A percentile compares a stretch with the other conserved stretches of the same genome.
Evolutionary conservation across 2,113 vertebrate species (phyloP).

Genomic region (Morone saxatilis): DNA sequence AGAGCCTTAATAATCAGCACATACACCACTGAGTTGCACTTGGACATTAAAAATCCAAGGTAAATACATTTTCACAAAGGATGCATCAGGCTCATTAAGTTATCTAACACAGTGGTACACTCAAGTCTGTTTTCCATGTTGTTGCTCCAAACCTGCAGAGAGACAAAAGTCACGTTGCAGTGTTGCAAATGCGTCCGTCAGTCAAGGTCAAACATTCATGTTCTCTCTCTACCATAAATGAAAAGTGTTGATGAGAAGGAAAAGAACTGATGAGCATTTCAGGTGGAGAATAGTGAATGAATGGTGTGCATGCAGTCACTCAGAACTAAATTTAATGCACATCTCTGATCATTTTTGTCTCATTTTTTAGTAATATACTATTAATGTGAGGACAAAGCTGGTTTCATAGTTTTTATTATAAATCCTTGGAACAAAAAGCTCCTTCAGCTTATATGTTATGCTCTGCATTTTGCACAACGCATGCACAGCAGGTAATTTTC

Average conservation of each 20-base stretch:
- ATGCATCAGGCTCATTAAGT: neutral
- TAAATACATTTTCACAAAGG: neutral
- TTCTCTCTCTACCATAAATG: neutral
- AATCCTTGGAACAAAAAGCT: neutral
- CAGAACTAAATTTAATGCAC: neutral
- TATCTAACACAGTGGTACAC: neutral
- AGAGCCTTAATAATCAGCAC: neutral
- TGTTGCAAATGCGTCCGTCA: slow-evolving; percentile 1
- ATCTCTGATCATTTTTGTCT: neutral
- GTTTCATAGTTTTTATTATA: neutral
- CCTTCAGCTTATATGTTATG: neutral
- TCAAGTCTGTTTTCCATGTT: slow-evolving; percentile 3
- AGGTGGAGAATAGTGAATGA: neutral
- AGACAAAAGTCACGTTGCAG: neutral
- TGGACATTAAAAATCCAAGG: too few relatives aligned
- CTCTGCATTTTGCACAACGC: neutral
- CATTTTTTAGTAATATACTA: neutral
- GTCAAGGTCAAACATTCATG: slow-evolving; percentile 11
- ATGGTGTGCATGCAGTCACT: neutral
- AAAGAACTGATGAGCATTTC: neutral
- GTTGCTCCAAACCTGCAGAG: slow-evolving; percentile 8
- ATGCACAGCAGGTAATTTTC: neutral
- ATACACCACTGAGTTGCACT: too few relatives aligned
- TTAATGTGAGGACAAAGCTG: neutral
- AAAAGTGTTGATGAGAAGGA: slow-evolving; percentile 16